phyloP scores from a whole-genome alignment of 2,797 vertebrate species.

The Catostomus latipinnis region DNA sequence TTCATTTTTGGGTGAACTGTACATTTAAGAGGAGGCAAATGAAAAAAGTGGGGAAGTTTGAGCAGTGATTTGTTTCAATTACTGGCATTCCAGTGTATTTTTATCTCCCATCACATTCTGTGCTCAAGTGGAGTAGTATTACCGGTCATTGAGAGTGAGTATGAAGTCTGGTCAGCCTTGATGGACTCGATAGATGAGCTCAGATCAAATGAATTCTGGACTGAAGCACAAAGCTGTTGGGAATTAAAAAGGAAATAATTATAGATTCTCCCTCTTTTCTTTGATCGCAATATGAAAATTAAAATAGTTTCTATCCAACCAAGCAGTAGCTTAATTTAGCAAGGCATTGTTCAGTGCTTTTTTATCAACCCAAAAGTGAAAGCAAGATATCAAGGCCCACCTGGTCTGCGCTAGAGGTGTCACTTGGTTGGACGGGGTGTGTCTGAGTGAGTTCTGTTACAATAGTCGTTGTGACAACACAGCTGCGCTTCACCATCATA shows the following conservation, averaged over 20 bases:
- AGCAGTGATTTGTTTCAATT: slow-evolving; percentile 8
- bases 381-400: slow-evolving; percentile 55
- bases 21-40: not conserved
- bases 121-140: slow-evolving; percentile 52
- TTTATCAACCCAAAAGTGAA: not conserved
- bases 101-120: not conserved
- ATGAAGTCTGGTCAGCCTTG: slow-evolving; percentile 60
- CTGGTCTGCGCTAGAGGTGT: slow-evolving; percentile 62
- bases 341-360: too few relatives aligned
- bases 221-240: slow-evolving; percentile 28
- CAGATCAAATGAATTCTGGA: slow-evolving; percentile 38
- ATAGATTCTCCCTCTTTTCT: not conserved
- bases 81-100: not conserved
- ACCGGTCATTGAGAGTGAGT: slow-evolving; percentile 74
- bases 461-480: slow-evolving; percentile 77
- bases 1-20: too few relatives aligned
- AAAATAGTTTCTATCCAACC: not conserved
- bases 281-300: not conserved
- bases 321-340: not conserved
- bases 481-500: slow-evolving; percentile 64
- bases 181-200: slow-evolving; percentile 36
- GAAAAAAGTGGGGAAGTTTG: slow-evolving; percentile 25
- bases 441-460: slow-evolving; percentile 79
- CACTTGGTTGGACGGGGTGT: slow-evolving; percentile 58
- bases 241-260: slow-evolving; percentile 6